A percentile compares a stretch with the other conserved stretches of the same genome.
Conservation (phyloP, 2,888 invertebrate genomes). For the Aricia artaxerxes region DNA sequence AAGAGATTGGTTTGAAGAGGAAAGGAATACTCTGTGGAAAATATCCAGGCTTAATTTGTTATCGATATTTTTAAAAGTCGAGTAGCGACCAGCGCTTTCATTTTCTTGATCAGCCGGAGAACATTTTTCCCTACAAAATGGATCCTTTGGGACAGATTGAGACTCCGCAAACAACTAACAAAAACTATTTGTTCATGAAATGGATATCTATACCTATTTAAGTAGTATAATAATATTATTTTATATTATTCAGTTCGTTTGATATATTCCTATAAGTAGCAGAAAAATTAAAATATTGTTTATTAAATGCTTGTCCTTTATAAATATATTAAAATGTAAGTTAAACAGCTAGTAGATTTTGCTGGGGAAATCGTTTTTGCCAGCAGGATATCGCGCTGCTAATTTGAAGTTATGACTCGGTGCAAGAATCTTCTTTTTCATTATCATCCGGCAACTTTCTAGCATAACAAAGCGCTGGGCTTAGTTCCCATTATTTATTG, state of each 20-base stretch:
- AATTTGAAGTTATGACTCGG: conserved; percentile 71
- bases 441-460: conserved; percentile 32
- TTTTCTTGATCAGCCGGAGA: background rate
- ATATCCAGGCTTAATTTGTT: background rate
- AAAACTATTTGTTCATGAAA: background rate
- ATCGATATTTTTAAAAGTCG: conserved; percentile 4
- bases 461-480: conserved; percentile 26
- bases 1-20: conserved; percentile 15
- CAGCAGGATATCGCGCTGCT: conserved; percentile 60
- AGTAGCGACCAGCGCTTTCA: background rate
- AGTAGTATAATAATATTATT: background rate
- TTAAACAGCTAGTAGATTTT: conserved; percentile 31
- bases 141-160: background rate
- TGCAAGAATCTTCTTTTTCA: conserved; percentile 39
- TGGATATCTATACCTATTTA: background rate
- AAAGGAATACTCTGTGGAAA: conserved; percentile 4
- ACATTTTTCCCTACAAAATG: background rate
- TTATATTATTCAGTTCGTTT: background rate
- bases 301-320: background rate
- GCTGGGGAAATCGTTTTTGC: conserved; percentile 64
- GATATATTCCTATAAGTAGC: background rate
- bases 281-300: background rate
- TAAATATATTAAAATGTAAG: conserved; percentile 23
- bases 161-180: conserved; percentile 2
- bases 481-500: conserved; percentile 30